phyloP scores from a whole-genome alignment of 2,797 vertebrate genomes.

The Melanitta fusca region DNA sequence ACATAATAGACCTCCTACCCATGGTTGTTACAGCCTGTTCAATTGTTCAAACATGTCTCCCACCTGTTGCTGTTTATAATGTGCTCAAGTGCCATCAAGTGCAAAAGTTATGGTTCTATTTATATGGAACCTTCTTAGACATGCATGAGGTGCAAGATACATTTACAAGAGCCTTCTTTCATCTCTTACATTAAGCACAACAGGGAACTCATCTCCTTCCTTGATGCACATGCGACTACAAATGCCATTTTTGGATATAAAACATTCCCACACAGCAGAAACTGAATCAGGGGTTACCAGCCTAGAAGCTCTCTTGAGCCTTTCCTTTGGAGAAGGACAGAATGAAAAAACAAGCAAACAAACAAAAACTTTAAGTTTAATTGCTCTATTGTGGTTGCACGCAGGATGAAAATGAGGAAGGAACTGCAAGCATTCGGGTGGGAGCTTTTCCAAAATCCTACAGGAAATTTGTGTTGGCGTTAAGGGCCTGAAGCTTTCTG shows the following conservation, averaged over 20 bases:
- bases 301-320: background rate
- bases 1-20: constrained; percentile 57
- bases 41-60: constrained; percentile 60
- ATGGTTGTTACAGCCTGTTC: constrained; percentile 25
- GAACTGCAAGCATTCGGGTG: background rate
- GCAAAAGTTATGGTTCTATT: constrained; percentile 66
- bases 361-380: background rate
- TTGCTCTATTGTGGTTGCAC: background rate
- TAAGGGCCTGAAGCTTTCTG: background rate
- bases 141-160: constrained; percentile 45
- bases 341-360: background rate
- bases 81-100: constrained; percentile 40
- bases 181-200: background rate
- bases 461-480: constrained; percentile 5
- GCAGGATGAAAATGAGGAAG: background rate
- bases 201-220: constrained; percentile 34
- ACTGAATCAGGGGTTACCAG: background rate
- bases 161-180: constrained; percentile 52
- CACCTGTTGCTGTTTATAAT: constrained; percentile 76
- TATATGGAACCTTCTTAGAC: constrained; percentile 54
- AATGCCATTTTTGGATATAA: constrained; percentile 10
- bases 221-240: background rate
- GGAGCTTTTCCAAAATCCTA: background rate
- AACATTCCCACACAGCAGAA: background rate
- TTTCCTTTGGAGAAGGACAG: constrained; percentile 17